These are phyloP conservation scores for Blomia tropicalis DNA, from an alignment of 2,888 invertebrate species.

Conservation along the genomic window DNA sequence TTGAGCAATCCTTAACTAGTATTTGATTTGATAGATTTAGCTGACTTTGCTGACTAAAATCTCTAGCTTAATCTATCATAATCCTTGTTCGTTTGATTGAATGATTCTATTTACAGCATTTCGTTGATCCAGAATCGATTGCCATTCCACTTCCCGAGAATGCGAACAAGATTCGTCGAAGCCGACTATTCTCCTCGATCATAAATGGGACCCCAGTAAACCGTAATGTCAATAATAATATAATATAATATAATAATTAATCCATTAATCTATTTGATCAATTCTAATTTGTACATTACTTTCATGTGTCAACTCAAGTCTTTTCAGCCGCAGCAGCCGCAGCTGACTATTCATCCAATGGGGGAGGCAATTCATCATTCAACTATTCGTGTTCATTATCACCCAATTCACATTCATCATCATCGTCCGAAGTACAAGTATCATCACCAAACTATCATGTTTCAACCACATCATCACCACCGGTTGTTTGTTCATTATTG, in stretches of 20 bases:
- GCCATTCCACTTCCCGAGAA: constrained; percentile 22
- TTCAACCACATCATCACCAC: constrained; percentile 27
- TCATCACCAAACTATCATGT: constrained; percentile 23
- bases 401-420: constrained; percentile 24
- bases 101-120: constrained; percentile 12
- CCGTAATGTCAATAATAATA: constrained; percentile 2
- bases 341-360: not conserved
- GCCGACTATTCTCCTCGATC: constrained; percentile 27
- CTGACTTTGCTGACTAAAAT: no score
- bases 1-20: no score
- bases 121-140: constrained; percentile 23
- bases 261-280: no score
- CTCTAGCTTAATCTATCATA: no score
- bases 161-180: constrained; percentile 25
- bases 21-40: no score
- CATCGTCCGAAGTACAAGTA: constrained; percentile 16
- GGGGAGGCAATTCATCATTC: constrained; percentile 3
- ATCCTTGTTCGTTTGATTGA: no score
- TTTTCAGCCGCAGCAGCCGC: not conserved
- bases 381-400: constrained; percentile 24
- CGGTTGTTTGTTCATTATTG: constrained; percentile 31
- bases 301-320: not conserved
- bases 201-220: constrained; percentile 18
- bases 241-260: no score
- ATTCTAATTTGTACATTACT: not conserved